These are phyloP conservation scores for Nebria salina DNA, from an alignment of 2,888 invertebrate species.

Conservation along the genomic window DNA sequence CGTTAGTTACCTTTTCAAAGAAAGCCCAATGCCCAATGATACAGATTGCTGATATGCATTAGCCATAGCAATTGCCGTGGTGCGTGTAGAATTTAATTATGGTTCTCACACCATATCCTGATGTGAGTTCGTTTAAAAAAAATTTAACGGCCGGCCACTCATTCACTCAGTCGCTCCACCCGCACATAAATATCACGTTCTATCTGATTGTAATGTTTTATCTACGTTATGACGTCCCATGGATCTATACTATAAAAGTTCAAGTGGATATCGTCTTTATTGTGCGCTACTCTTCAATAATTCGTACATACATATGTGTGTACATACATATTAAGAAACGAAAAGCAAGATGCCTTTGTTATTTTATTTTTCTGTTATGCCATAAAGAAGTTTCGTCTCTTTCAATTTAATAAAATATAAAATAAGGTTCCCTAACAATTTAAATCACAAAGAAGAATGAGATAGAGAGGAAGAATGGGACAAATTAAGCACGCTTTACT, in stretches of 20 bases:
- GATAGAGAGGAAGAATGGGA: neutral
- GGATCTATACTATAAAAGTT: constrained; percentile 9
- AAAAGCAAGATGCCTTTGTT: neutral
- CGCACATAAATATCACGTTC: constrained; percentile 29
- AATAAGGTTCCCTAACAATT: neutral
- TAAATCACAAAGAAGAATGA: neutral
- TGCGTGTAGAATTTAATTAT: constrained; percentile 43
- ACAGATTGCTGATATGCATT: constrained; percentile 37
- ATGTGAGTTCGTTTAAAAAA: constrained; percentile 11
- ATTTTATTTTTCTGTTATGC: neutral
- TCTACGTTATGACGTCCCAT: constrained; percentile 34
- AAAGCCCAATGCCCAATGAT: neutral
- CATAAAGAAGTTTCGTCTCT: neutral
- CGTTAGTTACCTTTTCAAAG: constrained; percentile 28
- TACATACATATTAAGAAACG: too few relatives aligned
- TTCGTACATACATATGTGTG: too few relatives aligned
- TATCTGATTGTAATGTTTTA: constrained; percentile 42
- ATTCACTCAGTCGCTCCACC: neutral
- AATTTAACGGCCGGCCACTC: constrained; percentile 15
- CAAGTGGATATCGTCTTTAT: neutral
- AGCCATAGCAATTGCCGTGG: constrained; percentile 20
- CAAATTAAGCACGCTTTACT: neutral
- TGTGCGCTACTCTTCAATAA: neutral
- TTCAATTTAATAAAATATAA: neutral
- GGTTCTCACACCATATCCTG: constrained; percentile 27